phyloP scores from a whole-genome alignment of 2,888 invertebrate species.

The Idaea biselata region DNA sequence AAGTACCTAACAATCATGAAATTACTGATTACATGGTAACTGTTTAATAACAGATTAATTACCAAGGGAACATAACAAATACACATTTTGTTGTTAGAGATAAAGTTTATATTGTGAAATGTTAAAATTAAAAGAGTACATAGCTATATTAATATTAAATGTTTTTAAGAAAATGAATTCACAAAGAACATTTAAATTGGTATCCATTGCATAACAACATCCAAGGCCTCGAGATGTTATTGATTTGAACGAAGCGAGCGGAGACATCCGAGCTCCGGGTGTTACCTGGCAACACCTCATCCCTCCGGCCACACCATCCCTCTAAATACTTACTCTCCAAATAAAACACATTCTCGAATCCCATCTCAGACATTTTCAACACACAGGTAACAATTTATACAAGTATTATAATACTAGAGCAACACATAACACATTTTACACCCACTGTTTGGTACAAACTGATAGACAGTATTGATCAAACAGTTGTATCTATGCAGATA shows the following conservation, averaged over 20 bases:
- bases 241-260: conserved; percentile 66
- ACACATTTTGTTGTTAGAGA: background rate
- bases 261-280: conserved; percentile 57
- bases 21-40: background rate
- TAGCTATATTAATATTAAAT: background rate
- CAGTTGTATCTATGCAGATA: conserved; percentile 64
- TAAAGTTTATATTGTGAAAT: background rate
- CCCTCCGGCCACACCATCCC: conserved; percentile 57
- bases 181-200: background rate
- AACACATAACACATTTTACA: conserved; percentile 53
- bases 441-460: conserved; percentile 30
- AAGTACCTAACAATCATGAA: background rate
- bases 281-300: conserved; percentile 77
- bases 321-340: conserved; percentile 73
- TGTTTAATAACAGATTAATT: conserved; percentile 1
- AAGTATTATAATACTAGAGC: conserved; percentile 34
- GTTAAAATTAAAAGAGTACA: background rate
- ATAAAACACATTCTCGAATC: conserved; percentile 77
- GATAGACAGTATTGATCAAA: conserved; percentile 72
- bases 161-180: background rate
- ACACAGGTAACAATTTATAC: conserved; percentile 21
- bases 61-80: background rate
- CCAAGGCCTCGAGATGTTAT: conserved; percentile 70
- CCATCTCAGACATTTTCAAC: conserved; percentile 73
- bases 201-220: conserved; percentile 68